These are phyloP conservation scores for Rhynchotus rufescens DNA, from an alignment of 2,797 vertebrate species.

Conservation along the genomic window DNA sequence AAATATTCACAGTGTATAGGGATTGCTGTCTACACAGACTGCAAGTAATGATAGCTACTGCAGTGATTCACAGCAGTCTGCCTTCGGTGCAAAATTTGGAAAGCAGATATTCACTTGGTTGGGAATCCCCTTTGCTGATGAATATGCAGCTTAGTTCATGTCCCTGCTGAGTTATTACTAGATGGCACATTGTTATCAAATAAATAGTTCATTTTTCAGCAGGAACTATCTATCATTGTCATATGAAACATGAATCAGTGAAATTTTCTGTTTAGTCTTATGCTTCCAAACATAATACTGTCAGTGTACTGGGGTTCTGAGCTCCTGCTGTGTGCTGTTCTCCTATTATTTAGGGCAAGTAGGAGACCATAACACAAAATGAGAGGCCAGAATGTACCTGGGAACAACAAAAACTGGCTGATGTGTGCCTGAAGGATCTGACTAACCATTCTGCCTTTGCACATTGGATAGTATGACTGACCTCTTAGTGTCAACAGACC, in stretches of 20 bases:
- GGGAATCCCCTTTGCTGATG: constrained; percentile 53
- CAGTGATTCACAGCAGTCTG: constrained; percentile 21
- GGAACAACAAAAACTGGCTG: background rate
- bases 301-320: background rate
- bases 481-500: background rate
- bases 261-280: constrained; percentile 22
- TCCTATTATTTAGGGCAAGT: background rate
- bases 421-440: background rate
- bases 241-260: constrained; percentile 1
- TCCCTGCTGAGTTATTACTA: constrained; percentile 49
- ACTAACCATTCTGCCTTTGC: background rate
- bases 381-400: background rate
- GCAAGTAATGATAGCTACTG: constrained; percentile 29
- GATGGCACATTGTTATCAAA: constrained; percentile 50
- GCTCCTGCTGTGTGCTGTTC: background rate
- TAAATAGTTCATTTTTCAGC: constrained; percentile 40
- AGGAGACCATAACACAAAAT: background rate
- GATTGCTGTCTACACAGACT: background rate
- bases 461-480: background rate
- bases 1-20: constrained; percentile 46
- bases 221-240: constrained; percentile 32
- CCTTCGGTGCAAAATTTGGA: constrained; percentile 46
- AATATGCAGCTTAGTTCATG: constrained; percentile 59
- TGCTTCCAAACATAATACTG: background rate
- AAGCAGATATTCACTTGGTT: constrained; percentile 51